phyloP scores from a whole-genome alignment of 2,888 invertebrate species.

The Erannis defoliaria region DNA sequence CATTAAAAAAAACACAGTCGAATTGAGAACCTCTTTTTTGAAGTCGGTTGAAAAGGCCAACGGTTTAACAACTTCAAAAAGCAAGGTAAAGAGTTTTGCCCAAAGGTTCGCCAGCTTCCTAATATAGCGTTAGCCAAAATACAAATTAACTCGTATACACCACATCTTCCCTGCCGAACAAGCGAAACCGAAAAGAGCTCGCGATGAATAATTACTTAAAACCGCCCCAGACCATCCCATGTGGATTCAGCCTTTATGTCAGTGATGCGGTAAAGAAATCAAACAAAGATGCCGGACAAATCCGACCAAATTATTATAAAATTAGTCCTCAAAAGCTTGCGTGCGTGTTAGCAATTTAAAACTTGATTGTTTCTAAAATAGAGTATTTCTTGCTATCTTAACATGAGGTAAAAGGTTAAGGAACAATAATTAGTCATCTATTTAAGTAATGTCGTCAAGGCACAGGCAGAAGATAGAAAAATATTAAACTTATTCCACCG shows the following conservation, averaged over 20 bases:
- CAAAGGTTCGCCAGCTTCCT: not conserved
- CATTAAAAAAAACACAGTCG: too few relatives aligned
- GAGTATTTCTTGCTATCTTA: too few relatives aligned
- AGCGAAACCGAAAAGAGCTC: conserved; percentile 39
- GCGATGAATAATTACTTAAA: conserved; percentile 43
- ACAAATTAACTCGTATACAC: conserved; percentile 22
- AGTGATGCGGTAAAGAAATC: conserved; percentile 10
- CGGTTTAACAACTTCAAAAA: not conserved
- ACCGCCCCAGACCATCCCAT: conserved; percentile 22
- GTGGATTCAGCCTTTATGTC: conserved; percentile 23
- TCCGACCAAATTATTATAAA: not conserved
- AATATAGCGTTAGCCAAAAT: conserved; percentile 7
- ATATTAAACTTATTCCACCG: too few relatives aligned
- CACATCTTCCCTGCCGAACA: conserved; percentile 36
- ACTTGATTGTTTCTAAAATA: too few relatives aligned
- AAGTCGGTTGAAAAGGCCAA: too few relatives aligned
- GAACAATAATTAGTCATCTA: too few relatives aligned
- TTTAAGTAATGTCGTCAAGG: too few relatives aligned
- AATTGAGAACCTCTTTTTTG: too few relatives aligned
- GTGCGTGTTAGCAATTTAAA: too few relatives aligned
- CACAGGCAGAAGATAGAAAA: too few relatives aligned
- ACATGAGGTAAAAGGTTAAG: too few relatives aligned
- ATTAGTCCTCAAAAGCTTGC: too few relatives aligned
- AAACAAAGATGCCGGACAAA: not conserved
- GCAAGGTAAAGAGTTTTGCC: conserved; percentile 3